Base-by-base conservation (phyloP, 2,888 invertebrate species). In the Caenorhabditis virilis region DNA sequence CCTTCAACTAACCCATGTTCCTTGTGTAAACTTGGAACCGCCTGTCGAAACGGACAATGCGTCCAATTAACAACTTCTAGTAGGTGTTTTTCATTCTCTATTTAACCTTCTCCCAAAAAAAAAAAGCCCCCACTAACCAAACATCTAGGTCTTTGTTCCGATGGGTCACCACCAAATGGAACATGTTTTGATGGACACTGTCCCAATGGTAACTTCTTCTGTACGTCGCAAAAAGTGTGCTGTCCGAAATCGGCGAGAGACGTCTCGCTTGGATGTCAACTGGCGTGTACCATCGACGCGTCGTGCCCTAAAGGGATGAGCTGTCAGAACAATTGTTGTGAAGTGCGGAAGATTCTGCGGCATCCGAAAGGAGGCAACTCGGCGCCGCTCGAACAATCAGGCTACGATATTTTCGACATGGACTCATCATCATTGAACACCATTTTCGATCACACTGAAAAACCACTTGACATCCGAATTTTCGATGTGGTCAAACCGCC, bases 221-320 rank as follows among this genome's bases (percentile, higher is more conserved):
- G 72, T 60, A 69, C 69, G 5, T 49, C 67, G 4, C 68, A 74
- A 50, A 57, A 57, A 20, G 68, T 71, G n/a, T 74, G 74, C 33
- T 74, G 74, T 39, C 61, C 62, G 13, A 48, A 47, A n/a, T 54
- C 59, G 22, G 60, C 57, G 18, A 52, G 60, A 3, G 53, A 57
- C 38, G 30, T 56, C 0, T 52, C 61, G 5, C 36, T 51, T 15
- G 42, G 66, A 39, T 72, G 69, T 20, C 53, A 54, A 18, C 50
- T 58, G 35, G 48, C 51, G 11, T 72, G 72, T 49, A 61, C 69
- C 13, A 62, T 72, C 49, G 61, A 66, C 36, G 64, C 62, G 35
- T 56, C 64, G 2, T 74, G 74, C 33, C 67, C 74, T 2, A 43
- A 67, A 43, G 61, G 64, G 39, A 54, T 68, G 49, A 41, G 56